A percentile compares a stretch with the other conserved stretches of the same genome.
phyloP scores from a whole-genome alignment of 2,888 invertebrate genomes.

The Leuctra nigra region DNA sequence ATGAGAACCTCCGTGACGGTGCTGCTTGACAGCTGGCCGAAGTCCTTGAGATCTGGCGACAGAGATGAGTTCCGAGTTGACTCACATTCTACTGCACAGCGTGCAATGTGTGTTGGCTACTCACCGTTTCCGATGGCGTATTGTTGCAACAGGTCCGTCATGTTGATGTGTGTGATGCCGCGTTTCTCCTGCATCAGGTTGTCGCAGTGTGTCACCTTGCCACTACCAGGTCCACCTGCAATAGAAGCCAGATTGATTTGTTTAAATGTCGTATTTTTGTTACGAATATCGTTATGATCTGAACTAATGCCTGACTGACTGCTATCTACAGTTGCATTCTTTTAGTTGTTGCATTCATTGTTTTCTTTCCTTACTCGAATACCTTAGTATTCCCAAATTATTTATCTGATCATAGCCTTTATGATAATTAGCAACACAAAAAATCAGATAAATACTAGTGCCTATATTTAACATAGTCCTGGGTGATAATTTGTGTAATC shows the following conservation, averaged over 20 bases:
- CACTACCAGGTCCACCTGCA: conserved; percentile 90
- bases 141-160: conserved; percentile 85
- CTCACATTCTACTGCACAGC: not conserved
- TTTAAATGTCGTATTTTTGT: too few species aligned
- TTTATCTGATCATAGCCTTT: too few species aligned
- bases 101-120: conserved; percentile 27
- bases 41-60: conserved; percentile 75
- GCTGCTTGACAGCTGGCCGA: conserved; percentile 75
- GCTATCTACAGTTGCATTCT: too few species aligned
- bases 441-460: too few species aligned
- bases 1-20: conserved; percentile 84
- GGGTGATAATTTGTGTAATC: too few species aligned
- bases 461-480: too few species aligned
- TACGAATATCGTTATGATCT: too few species aligned
- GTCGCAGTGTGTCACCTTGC: conserved; percentile 97
- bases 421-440: too few species aligned
- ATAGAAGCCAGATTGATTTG: conserved; percentile 10
- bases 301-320: too few species aligned
- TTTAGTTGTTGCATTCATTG: too few species aligned
- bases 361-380: too few species aligned
- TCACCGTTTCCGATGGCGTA: conserved; percentile 83
- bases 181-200: conserved; percentile 80
- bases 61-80: conserved; percentile 14
- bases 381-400: too few species aligned
- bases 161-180: conserved; percentile 81